Conservation (phyloP, 2,797 vertebrate genomes). For the Ibycter americanus region DNA sequence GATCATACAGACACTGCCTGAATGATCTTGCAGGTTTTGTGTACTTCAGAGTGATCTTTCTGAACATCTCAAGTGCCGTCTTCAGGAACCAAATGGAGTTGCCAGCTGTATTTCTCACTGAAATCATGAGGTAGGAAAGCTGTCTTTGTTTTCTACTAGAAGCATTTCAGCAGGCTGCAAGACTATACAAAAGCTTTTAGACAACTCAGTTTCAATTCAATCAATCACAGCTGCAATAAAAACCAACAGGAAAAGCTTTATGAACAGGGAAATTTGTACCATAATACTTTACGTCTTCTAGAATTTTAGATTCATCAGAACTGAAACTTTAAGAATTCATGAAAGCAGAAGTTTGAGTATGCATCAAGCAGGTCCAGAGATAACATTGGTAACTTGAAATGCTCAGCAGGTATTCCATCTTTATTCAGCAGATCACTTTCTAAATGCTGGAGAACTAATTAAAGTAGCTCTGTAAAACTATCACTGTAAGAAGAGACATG, state of each 20-base stretch:
- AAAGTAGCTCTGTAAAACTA: neutral
- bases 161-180: neutral
- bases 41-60: neutral
- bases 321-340: neutral
- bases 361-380: neutral
- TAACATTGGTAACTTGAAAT: neutral
- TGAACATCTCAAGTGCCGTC: fast-evolving
- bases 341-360: neutral
- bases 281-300: neutral
- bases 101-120: neutral
- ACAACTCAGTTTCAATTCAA: neutral
- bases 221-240: neutral
- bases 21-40: neutral
- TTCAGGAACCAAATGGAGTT: neutral
- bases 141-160: neutral
- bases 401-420: neutral
- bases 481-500: neutral
- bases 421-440: neutral
- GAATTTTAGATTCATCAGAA: neutral
- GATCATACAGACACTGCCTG: neutral
- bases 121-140: neutral
- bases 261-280: neutral
- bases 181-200: neutral
- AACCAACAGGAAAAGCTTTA: neutral
- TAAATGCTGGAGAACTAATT: neutral